Base-by-base conservation (phyloP, 2,113 vertebrate genomes). In the Pterophyllum scalare region DNA sequence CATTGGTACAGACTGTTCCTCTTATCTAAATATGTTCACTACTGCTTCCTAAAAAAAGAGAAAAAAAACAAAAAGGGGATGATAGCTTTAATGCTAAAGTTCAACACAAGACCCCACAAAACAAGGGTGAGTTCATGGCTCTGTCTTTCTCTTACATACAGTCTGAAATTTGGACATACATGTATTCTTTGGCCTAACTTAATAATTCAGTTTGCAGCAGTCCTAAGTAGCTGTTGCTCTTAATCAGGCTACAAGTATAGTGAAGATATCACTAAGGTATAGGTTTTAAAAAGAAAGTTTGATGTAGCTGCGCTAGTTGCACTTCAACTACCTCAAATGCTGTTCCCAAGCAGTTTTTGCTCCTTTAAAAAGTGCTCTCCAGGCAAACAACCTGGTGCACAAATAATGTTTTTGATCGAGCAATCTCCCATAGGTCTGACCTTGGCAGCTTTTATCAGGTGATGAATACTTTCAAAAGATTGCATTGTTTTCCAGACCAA, bases 371-470 rank as follows among this genome's bases (percentile, higher is more conserved):
- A 91, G 81, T 81, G 81, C 87, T 88, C 84, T 89, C 75, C 67
- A 80, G 80, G 79, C 92, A 60, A 87, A 88, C 77, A 79, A 77
- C 59, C 76, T 0, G 2, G 12, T 54, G 75, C 84, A 81, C 77
- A 89, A 88, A 90, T 86, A 84, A 87, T 82, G 83, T 84, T 91
- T 92, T 83, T 22, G 64, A 91, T 86, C 31, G 49, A 82, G 82
- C 83, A 82, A 89, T 92, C 85, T 91, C 81, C 83, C 87, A 77
- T 7, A 79, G 83, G 83, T 76, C 81, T 88, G 93, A 94, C 94
- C 94, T 95, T 93, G 91, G 88, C 88, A 43, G 87, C 87, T 91
- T 90, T 93, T 92, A 95, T 94, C 93, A 89, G 88, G 64, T 82
- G 83, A 92, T 92, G 89, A 92, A 91, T 90, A 91, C 88, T 86